These are phyloP conservation scores for Carpatolechia fugitivella DNA, from an alignment of 2,888 invertebrate species.

Conservation along the genomic window DNA sequence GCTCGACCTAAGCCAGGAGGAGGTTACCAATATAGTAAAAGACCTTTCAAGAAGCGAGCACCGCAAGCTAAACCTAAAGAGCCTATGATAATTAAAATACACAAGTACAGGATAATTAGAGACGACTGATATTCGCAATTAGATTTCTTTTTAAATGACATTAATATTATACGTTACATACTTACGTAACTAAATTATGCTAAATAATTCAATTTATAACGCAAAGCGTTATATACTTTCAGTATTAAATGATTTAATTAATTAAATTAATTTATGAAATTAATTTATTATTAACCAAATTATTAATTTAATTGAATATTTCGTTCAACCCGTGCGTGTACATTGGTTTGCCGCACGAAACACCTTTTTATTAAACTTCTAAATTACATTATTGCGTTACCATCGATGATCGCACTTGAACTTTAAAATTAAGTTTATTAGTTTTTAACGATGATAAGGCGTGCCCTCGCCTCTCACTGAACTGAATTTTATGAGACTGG, in stretches of 20 bases:
- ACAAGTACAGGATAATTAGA: conserved; percentile 53
- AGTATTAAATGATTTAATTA: too few relatives aligned
- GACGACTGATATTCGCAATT: conserved; percentile 23
- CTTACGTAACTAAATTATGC: too few relatives aligned
- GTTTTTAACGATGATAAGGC: background rate
- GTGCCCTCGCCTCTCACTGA: conserved; percentile 9
- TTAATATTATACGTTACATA: too few relatives aligned
- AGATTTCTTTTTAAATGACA: background rate
- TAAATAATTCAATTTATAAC: too few relatives aligned
- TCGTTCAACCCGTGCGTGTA: too few relatives aligned
- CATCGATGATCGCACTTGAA: conserved; percentile 7
- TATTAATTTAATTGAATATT: too few relatives aligned
- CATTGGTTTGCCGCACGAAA: too few relatives aligned
- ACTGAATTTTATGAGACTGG: conserved; percentile 1
- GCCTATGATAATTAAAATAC: conserved; percentile 56
- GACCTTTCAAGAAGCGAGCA: conserved; percentile 29
- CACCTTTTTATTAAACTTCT: background rate
- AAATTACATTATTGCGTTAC: conserved; percentile 3
- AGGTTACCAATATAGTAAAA: conserved; percentile 55
- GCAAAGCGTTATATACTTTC: too few relatives aligned
- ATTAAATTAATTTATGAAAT: too few relatives aligned
- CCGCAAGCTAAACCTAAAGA: conserved; percentile 24
- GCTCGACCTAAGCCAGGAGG: conserved; percentile 55
- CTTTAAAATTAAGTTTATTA: background rate
- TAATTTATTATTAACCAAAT: too few relatives aligned